phyloP scores from a whole-genome alignment of 2,113 vertebrate genomes.

The Cyanoderma ruficeps region DNA sequence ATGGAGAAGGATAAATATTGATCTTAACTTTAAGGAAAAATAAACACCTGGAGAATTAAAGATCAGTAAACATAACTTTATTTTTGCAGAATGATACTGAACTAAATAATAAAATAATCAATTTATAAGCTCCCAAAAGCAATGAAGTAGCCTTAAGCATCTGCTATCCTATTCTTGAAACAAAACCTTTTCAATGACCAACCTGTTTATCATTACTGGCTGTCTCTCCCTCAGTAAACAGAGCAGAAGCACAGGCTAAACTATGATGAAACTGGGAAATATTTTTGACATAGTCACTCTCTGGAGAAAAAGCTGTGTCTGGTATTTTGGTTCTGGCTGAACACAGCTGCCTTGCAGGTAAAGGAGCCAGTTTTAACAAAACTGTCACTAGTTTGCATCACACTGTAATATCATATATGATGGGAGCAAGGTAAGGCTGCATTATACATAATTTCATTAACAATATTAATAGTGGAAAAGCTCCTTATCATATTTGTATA shows the following conservation, averaged over 20 bases:
- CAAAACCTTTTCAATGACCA: neutral
- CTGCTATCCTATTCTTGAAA: neutral
- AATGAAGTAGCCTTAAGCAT: neutral
- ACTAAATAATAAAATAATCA: neutral
- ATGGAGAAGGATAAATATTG: slow-evolving; percentile 14
- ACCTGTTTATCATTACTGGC: neutral
- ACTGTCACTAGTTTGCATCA: neutral
- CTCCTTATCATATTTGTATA: neutral
- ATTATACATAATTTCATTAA: neutral
- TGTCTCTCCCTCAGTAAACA: neutral
- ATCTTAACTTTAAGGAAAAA: slow-evolving; percentile 6
- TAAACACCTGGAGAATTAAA: neutral
- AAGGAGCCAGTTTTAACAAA: neutral
- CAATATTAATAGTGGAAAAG: neutral
- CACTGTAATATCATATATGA: neutral
- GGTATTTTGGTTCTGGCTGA: neutral
- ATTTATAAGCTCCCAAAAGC: neutral
- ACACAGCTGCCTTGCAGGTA: neutral
- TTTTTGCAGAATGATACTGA: neutral
- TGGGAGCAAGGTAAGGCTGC: neutral
- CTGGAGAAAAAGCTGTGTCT: neutral
- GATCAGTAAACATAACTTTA: neutral
- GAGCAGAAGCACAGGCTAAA: neutral
- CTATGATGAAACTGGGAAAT: neutral
- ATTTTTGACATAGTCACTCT: neutral